Evolutionary conservation across 2,797 vertebrate species (phyloP).

Genomic region (Momotus momota): DNA sequence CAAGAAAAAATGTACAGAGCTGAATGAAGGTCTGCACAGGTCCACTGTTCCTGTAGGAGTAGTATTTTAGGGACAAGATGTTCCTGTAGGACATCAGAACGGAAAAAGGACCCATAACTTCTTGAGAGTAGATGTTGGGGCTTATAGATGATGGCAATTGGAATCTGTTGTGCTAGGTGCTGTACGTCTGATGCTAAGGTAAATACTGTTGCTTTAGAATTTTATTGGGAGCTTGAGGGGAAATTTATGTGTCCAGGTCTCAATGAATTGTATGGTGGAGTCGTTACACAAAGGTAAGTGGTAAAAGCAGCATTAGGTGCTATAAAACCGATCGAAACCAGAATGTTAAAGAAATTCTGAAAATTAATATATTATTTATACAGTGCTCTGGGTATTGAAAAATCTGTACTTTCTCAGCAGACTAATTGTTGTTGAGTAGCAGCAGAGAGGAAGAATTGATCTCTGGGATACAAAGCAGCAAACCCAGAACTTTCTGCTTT

Average conservation of each 20-base stretch:
- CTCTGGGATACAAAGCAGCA: background rate
- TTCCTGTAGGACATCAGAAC: background rate
- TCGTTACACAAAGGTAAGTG: background rate
- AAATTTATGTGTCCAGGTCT: background rate
- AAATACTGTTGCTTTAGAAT: background rate
- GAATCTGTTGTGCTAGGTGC: background rate
- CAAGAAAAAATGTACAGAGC: fast-evolving
- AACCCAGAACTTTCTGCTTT: background rate
- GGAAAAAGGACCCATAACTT: background rate
- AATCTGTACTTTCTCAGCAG: background rate
- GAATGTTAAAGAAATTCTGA: background rate
- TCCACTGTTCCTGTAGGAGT: background rate
- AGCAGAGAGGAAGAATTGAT: background rate
- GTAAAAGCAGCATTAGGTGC: background rate
- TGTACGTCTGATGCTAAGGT: background rate
- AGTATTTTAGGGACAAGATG: background rate
- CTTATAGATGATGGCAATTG: background rate
- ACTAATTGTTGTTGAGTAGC: background rate
- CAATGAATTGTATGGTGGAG: background rate
- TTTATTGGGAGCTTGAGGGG: background rate
- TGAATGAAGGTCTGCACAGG: background rate
- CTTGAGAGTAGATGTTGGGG: background rate
- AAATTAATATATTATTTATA: background rate
- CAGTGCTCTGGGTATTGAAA: background rate
- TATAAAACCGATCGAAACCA: background rate